Conservation (phyloP, 2,113 vertebrate species). For the Geococcyx californianus region DNA sequence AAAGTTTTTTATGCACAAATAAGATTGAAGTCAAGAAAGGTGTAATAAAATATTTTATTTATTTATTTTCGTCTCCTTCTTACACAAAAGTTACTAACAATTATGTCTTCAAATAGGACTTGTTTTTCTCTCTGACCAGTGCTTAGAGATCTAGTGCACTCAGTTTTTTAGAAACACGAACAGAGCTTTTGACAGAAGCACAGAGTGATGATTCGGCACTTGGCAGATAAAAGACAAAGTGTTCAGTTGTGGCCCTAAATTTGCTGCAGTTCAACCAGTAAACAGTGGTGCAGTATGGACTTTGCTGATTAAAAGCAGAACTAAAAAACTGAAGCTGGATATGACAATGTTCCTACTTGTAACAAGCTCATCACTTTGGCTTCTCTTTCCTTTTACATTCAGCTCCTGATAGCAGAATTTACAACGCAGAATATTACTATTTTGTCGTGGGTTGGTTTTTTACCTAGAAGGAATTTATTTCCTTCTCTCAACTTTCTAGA, state of each 20-base stretch:
- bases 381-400: not conserved
- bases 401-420: not conserved
- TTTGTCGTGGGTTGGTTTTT: not conserved
- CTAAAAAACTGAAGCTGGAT: slow-evolving; percentile 15
- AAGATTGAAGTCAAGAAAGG: not conserved
- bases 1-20: not conserved
- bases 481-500: not conserved
- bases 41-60: not conserved
- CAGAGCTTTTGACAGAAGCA: slow-evolving; percentile 12
- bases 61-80: not conserved
- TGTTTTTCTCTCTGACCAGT: not conserved
- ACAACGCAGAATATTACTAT: not conserved
- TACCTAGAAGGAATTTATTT: not conserved
- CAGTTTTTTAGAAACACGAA: not conserved
- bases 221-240: slow-evolving; percentile 21
- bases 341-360: slow-evolving; percentile 31
- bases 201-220: slow-evolving; percentile 23
- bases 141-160: not conserved
- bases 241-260: slow-evolving; percentile 3
- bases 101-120: not conserved
- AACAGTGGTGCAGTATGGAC: not conserved
- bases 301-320: slow-evolving; percentile 51
- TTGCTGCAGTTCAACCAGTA: slow-evolving; percentile 41
- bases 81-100: not conserved
- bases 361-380: not conserved